Evolutionary conservation across 30 jellyfish, hydroid and myxozoan species (phyloP), one percentile per base, ranked within the genome.

Genomic region (Nemopilema nomurai): DNA sequence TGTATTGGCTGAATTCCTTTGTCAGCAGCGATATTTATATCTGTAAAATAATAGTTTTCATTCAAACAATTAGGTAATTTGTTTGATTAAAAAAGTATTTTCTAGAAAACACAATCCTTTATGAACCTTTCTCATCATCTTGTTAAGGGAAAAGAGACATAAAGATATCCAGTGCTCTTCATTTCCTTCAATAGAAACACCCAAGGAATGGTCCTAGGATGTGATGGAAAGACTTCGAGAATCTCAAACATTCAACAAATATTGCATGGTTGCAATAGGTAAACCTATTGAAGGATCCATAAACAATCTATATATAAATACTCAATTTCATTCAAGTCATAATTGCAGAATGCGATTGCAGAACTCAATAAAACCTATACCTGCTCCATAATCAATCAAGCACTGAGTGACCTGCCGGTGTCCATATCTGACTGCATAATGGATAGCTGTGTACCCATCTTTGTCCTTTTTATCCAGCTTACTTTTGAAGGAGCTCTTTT

Each of bases 1-100:
- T 88, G 96, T 16, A 88, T 88, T 51, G 96, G 91, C 67, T 79
- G 96, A 62, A 87, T 87, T n/a, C 96, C 96, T 23, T 80, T 87
- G 67, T 71, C 82, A 4, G 91, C 96, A 68, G 78, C 79, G 18
- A 71, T 69, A 62, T 69, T 64, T 0, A 88, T 71, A 22, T 88
- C 96, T 88, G 76, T 41, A 79, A 50, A 13, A 41, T 6, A 41
- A 41, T 3, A 41, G 6, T 41, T 41, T 41, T 6, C 9, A 41
- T 6, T 13, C 6, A 13, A 13, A 13, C 57, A 6, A 41, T 13
- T 41, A 3, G 6, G 57, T 41, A 6, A 41, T 41, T 13, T 13
- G 13, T 6, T 41, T 41, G 13, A 3, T 13, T 3, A 41, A 41
- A 41, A 41, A 3, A 41, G 9, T 13, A 3, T 41, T 3, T 41